Base-by-base conservation (phyloP, 1,140 invertebrate genomes). In the Neoseiulus cucumeris region DNA sequence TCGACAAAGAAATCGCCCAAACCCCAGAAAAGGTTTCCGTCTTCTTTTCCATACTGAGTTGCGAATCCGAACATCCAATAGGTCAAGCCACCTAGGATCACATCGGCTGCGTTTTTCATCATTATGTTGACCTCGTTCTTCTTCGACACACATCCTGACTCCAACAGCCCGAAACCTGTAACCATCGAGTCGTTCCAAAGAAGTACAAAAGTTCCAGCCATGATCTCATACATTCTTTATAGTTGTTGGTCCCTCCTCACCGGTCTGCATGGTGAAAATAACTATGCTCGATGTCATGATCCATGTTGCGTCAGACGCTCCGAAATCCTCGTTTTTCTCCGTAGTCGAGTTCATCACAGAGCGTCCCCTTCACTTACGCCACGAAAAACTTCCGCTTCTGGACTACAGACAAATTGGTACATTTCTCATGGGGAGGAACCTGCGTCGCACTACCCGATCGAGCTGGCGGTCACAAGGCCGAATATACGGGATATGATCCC, bases 91-190 rank as follows among this genome's bases (percentile, higher is more conserved):
- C 91, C 91, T 1, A 95, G 80, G 12, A 91, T 86, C 64, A 96
- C 89, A 69, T 94, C 90, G 0, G 89, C 87, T 0, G 91, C 83
- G 72, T 93, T 94, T 75, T 93, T 93, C 85, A 93, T 90, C 89
- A 93, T 91, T n/a, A 93, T 92, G 71, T 93, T 92, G 0, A 91
- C 88, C 80, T 94, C 90, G 72, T 93, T 92, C 76, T 93, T 93
- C 33, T 88, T 80, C 0, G 89, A 89, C 0, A 93, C 89, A 70
- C 88, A 89, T 5, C 90, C 90, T 0, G 87, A 89, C 74, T 94
- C 90, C 65, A 94, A 73, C 81, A 94, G 86, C 6, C 90, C 90
- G 72, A 94, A 94, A 59, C 89, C 87, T 70, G 42, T 7, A 44
- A 68, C n/a, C n/a, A n/a, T n/a, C n/a, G n/a, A n/a, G n/a, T n/a